Percentiles rank a stretch among this genome's conserved stretches.
These are phyloP conservation scores for Portevinia maculata DNA, from an alignment of 2,888 invertebrate genomes.

Conservation along the genomic window DNA sequence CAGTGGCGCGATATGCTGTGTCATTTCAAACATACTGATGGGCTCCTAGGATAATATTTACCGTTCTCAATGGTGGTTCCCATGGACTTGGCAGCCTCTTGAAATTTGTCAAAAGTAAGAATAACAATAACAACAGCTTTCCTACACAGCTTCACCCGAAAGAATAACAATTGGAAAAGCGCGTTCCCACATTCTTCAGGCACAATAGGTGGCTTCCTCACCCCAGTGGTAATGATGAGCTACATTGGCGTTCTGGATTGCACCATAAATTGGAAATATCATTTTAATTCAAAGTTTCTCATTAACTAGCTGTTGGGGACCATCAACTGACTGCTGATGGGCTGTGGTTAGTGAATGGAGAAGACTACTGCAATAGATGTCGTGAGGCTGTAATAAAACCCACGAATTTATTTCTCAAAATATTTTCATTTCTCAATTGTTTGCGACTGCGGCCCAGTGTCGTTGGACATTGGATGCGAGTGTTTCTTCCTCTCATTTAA, in stretches of 20 bases:
- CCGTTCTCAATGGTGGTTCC: slow-evolving; percentile 56
- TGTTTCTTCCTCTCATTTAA: slow-evolving; percentile 10
- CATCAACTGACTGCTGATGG: slow-evolving; percentile 11
- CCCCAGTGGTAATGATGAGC: slow-evolving; percentile 52
- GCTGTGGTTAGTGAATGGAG: background rate
- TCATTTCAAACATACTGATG: slow-evolving; percentile 28
- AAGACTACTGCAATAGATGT: slow-evolving; percentile 18
- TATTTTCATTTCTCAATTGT: slow-evolving; percentile 74
- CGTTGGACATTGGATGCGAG: too few species aligned
- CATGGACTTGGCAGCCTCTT: slow-evolving; percentile 41
- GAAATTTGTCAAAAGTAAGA: slow-evolving; percentile 67
- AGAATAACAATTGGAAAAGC: slow-evolving; percentile 60
- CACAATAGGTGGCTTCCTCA: background rate
- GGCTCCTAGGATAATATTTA: slow-evolving; percentile 64
- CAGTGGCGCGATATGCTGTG: slow-evolving; percentile 43
- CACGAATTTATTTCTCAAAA: slow-evolving; percentile 66
- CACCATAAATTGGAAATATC: slow-evolving; percentile 71
- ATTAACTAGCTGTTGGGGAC: slow-evolving; percentile 27
- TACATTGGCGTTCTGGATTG: slow-evolving; percentile 59
- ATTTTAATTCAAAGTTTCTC: slow-evolving; percentile 56
- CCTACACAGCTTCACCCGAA: slow-evolving; percentile 19
- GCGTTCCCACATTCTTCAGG: slow-evolving; percentile 42
- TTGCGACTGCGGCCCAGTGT: slow-evolving; percentile 28
- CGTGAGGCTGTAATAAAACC: slow-evolving; percentile 67
- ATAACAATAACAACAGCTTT: slow-evolving; percentile 60